Evolutionary conservation across 2,888 invertebrate genomes (phyloP), one percentile per base, ranked within the genome.

Genomic region (Willowsia nigromaculata): DNA sequence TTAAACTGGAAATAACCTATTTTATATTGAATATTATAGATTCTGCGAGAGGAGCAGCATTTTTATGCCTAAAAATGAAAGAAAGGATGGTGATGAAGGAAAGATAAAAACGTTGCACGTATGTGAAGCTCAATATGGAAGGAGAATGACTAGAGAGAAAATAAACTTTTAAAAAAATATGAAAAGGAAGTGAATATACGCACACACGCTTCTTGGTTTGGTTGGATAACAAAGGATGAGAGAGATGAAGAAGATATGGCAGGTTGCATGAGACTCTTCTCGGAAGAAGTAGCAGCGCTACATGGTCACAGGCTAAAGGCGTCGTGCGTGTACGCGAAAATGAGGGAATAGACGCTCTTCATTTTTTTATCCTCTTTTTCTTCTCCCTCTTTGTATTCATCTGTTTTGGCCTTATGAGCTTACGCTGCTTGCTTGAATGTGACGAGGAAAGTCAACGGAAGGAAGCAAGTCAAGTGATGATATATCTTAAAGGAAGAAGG

Each of bases 231-330:
- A 65, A 65, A 80, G 22, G 37, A 50, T 25, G 33, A 62, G 47
- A 43, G 85, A 85, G 59, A 78, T 76, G 85, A 62, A 50, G 40
- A 59, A 85, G 85, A 85, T 85, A 85, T 78, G 71, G 85, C 85
- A 85, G 76, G 85, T 65, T 85, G 78, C 27, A 27, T 25, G 40
- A 33, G 18, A 37, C 40, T 43, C n/a, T n/a, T n/a, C n/a, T n/a
- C n/a, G n/a, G n/a, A n/a, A n/a, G n/a, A n/a, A n/a, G n/a, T n/a
- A 65, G 65, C 33, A 65, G n/a, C 65, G 37, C n/a, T 37, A 37
- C 9, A n/a, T 56, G n/a, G 9, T 18, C 18, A 7, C 76, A 27
- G n/a, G 30, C 25, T n/a, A 27, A 37, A 27, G 76, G 7, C 76
- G 11, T 27, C 27, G 27, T 43, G 22, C 30, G 25, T 53, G 11